Base-by-base conservation (phyloP, 2,888 invertebrate species). In the Vannuccia rotundouncinata region DNA sequence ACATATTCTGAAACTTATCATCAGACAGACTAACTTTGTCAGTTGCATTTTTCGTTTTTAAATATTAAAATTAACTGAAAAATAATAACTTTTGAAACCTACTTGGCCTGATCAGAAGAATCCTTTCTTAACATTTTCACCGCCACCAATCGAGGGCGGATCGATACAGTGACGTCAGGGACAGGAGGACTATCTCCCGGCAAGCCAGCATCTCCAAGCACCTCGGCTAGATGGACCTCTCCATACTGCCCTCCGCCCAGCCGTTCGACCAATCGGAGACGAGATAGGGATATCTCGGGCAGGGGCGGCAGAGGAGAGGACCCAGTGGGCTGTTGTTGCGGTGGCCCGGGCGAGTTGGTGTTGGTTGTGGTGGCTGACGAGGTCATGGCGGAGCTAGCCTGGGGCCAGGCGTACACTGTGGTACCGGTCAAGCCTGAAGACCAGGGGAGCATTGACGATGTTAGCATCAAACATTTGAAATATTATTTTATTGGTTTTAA, bases 171-270 rank as follows among this genome's bases (percentile, higher is more conserved):
- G 45, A 45, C 45, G 45, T 5, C 17, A 10, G 45, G 45, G 10
- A 17, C 17, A 17, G 5, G 5, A 17, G 45, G 45, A 45, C 45
- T 45, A 45, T 45, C 45, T 17, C 45, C 45, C 45, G 45, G 45
- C 45, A 45, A 17, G 45, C 29, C 73, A 25, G 10, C 22, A 5
- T 73, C 5, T 1, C n/a, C 13, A 1, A 30, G n/a, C 77, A 28
- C 28, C 77, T 77, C 77, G 1, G 77, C 77, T 31, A 77, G 77
- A 80, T 81, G 78, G 80, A 94, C 94, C 88, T 93, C 93, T 88
- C 94, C 94, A 87, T 94, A 94, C 81, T 93, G 92, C 82, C 94
- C 94, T 87, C 94, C 94, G 28, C 94, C 93, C 73, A 94, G 90
- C 86, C 94, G 94, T 81, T 94, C 93, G 84, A 94, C 91, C 92